Conservation (phyloP, 1,140 invertebrate genomes). For the Lasioglossum albipes region DNA sequence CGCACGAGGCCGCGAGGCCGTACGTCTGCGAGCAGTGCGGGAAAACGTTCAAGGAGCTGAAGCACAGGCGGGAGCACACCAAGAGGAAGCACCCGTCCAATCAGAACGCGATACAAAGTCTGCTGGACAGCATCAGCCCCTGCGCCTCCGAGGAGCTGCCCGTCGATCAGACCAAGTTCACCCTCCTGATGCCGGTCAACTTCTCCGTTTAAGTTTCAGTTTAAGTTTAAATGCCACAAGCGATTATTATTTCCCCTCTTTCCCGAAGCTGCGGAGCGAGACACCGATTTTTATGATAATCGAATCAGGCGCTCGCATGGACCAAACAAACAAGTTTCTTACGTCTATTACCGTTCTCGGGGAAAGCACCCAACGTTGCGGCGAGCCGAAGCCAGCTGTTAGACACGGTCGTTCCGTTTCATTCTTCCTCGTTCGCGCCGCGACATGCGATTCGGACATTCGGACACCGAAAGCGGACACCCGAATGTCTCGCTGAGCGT, state of each 20-base stretch:
- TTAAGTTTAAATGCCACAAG: too few species aligned
- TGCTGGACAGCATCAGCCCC: constrained; percentile 73
- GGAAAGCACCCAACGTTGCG: too few species aligned
- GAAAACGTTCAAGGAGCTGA: constrained; percentile 77
- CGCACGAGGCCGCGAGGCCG: constrained; percentile 76
- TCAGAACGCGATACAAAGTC: constrained; percentile 72
- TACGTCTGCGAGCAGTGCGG: constrained; percentile 78
- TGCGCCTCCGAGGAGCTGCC: constrained; percentile 71
- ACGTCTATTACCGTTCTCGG: neutral
- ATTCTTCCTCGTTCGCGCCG: too few species aligned
- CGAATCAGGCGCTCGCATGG: neutral
- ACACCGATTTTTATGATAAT: too few species aligned
- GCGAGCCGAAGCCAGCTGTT: too few species aligned
- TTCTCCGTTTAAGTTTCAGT: constrained; percentile 70
- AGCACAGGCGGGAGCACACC: constrained; percentile 76
- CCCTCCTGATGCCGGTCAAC: constrained; percentile 77
- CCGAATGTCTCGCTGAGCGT: too few species aligned
- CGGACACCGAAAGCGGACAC: too few species aligned
- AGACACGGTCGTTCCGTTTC: too few species aligned
- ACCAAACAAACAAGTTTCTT: neutral
- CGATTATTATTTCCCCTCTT: too few species aligned
- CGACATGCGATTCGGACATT: too few species aligned
- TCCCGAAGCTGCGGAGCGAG: neutral
- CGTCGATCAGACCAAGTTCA: constrained; percentile 73
- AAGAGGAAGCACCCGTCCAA: constrained; percentile 75